Percentiles rank a stretch among this genome's conserved stretches.
Evolutionary conservation across 2,797 vertebrate species (phyloP).

Genomic region (Hylomyscus alleni): DNA sequence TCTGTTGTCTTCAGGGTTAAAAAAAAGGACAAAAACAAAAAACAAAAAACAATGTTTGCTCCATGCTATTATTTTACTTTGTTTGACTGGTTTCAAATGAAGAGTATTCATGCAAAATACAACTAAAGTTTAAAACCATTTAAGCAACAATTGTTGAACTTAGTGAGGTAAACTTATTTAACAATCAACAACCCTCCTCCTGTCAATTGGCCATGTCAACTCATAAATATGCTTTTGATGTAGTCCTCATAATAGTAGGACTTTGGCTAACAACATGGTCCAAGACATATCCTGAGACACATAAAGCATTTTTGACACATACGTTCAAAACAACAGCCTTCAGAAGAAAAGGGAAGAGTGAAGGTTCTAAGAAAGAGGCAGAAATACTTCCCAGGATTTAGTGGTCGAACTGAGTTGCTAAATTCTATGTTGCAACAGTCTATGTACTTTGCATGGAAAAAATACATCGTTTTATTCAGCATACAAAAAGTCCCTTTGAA

Average conservation of each 20-base stretch:
- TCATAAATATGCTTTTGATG: conserved; percentile 65
- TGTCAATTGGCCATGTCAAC: conserved; percentile 17
- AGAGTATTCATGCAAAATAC: neutral
- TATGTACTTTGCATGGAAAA: conserved; percentile 76
- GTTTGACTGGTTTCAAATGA: neutral
- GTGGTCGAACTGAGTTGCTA: conserved; percentile 87
- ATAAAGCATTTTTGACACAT: too few species aligned
- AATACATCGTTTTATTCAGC: conserved; percentile 71
- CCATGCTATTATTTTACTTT: conserved; percentile 40
- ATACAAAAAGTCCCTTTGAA: conserved; percentile 83
- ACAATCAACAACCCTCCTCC: neutral
- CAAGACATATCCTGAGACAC: conserved; percentile 82
- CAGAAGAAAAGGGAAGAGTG: conserved; percentile 89
- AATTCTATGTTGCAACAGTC: conserved; percentile 80
- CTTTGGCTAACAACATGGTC: conserved; percentile 81
- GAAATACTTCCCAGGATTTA: conserved; percentile 88
- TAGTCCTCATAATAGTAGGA: conserved; percentile 72
- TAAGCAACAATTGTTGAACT: conserved; percentile 43
- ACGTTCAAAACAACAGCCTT: conserved; percentile 87
- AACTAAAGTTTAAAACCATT: conserved; percentile 55
- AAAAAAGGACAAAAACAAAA: neutral
- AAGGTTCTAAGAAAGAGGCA: conserved; percentile 89
- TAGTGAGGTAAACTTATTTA: neutral
- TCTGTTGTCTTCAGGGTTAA: neutral
- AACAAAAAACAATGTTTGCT: neutral